Base-by-base conservation (phyloP, 2,113 vertebrate genomes). In the Lamprologus lemairii region DNA sequence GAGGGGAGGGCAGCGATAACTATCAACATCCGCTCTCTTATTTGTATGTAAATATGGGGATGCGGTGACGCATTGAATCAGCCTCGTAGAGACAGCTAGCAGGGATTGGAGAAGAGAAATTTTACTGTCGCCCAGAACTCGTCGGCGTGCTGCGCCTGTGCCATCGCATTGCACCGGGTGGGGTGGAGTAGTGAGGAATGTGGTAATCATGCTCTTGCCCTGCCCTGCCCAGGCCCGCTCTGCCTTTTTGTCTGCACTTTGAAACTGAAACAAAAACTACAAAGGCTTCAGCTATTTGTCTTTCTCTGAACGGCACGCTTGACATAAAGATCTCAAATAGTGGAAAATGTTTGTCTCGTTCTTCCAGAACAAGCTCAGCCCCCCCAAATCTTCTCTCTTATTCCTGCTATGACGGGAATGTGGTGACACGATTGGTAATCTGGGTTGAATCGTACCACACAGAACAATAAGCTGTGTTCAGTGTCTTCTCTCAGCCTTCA, bases 31-130 rank as follows among this genome's bases (percentile, higher is more conserved):
- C 88, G 65, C 81, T 85, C 68, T 55, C 65, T 93, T 91, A 93
- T 94, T 95, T 94, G 82, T 91, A 93, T 93, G 92, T 93, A 94
- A 96, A 95, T 94, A 91, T 13, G 4, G 31, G 82, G 26, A 86
- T 75, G 85, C 83, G 58, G 88, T 28, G 51, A 88, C 40, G 57
- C 86, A 19, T 87, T 81, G 88, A 85, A 78, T 88, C 60, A 21
- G 83, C 33, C 58, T 42, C 80, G 23, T 33, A 81, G 47, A 88
- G 57, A 63, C 42, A 35, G 40, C 65, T 60, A 4, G 57, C 28
- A 82, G 80, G 84, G 33, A 85, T 83, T 7, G 16, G 45, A 87
- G 37, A 82, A 79, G 84, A 71, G 55, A 82, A 37, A 68, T 71
- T 75, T 83, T 47, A 68, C 86, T 84, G 88, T 84, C n/a, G 11